Evolutionary conservation across 2,888 invertebrate species (phyloP), one percentile per base, ranked within the genome.

Genomic region (Koerneria pararmatus): DNA sequence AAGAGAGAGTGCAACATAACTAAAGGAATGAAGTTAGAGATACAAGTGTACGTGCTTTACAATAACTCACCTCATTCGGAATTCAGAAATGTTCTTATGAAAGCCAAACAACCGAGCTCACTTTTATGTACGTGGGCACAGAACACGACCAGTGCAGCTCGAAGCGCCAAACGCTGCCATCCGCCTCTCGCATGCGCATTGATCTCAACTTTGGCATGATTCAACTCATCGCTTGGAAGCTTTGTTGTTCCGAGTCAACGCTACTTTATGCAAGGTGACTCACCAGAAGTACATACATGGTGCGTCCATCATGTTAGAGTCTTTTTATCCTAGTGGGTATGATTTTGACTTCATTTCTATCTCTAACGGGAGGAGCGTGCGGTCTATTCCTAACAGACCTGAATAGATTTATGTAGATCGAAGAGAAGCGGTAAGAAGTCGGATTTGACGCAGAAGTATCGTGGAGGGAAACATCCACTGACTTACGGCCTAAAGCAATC

Each of bases 391-490:
- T 31, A 32, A 5, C 8, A 29, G 35, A 62, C 62, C 62, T 32
- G 35, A 62, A 35, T 24, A 82, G 73, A 56, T 77, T 70, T 59
- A 83, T 76, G 71, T 83, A 83, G 41, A 76, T 74, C 19, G 77
- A 80, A 5, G 77, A 77, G 72, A 75, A 78, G n/a, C 82, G 78
- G 68, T 82, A 82, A 60, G 75, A 74, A 27, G 83, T 82, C n/a
- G 82, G 83, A 65, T 82, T 83, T 31, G 72, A 67, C 24, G 62
- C 62, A 53, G 22, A 35, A 3, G 62, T 41, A 53, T 62, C 62
- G 53, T 62, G 62, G 41, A 62, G 41, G 27, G 62, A 62, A 6
- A 62, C 62, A 31, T 6, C 32, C 8, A 31, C 31, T 32, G 51
- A 35, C 24, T 53, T 32, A 15, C 53, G 34, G 29, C 62, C 62